These are phyloP conservation scores for Teleogryllus oceanicus DNA, from an alignment of 2,888 invertebrate genomes.

Conservation along the genomic window DNA sequence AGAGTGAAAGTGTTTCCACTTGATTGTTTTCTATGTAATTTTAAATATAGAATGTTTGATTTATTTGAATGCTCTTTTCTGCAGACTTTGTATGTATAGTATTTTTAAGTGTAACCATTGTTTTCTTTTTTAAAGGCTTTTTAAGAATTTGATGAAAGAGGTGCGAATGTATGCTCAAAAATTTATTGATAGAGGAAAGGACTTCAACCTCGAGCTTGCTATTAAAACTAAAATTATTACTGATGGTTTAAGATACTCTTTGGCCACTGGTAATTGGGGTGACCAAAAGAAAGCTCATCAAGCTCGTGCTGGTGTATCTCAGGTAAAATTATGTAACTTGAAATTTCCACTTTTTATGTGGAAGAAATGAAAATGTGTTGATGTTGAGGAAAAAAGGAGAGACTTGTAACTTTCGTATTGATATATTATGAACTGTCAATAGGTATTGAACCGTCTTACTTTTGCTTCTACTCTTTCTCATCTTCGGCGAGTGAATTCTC, in stretches of 20 bases:
- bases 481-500: constrained; percentile 96
- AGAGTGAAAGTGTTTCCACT: too few species aligned
- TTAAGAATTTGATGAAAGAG: constrained; percentile 94
- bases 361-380: neutral
- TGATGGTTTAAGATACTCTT: constrained; percentile 93
- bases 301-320: constrained; percentile 91
- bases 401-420: neutral
- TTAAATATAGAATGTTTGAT: too few species aligned
- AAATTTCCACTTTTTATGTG: neutral
- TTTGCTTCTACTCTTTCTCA: constrained; percentile 98
- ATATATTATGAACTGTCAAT: constrained; percentile 44
- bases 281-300: constrained; percentile 99
- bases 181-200: constrained; percentile 97
- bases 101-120: neutral
- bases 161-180: constrained; percentile 98
- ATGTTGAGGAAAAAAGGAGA: neutral
- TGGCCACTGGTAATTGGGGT: constrained; percentile 99
- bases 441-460: constrained; percentile 96
- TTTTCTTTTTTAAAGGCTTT: constrained; percentile 55
- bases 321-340: constrained; percentile 48
- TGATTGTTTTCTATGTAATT: too few species aligned
- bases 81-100: too few species aligned
- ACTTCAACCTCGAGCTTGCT: constrained; percentile 94
- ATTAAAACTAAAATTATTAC: constrained; percentile 98
- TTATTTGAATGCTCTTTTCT: too few species aligned